Evolutionary conservation across 2,113 vertebrate species (phyloP), one percentile per base, ranked within the genome.

Genomic region (Cheirogaleus medius): DNA sequence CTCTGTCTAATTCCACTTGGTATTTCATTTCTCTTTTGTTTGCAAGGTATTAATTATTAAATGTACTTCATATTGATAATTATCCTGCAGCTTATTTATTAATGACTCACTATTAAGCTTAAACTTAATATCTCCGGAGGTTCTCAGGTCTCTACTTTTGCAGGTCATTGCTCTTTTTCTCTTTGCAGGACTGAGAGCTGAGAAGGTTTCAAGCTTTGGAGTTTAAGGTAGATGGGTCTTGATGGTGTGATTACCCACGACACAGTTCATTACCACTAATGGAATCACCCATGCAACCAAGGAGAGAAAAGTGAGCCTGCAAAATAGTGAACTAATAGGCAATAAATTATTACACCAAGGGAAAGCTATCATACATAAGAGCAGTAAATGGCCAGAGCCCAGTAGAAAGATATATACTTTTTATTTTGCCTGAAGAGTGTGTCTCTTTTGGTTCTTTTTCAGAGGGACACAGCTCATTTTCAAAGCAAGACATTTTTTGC

Each of bases 1-100:
- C 95, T 97, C 89, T 91, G 91, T 94, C 81, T 91, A 85, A 96
- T 95, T 96, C 83, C 47, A 77, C 89, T 87, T 3, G 17, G 92
- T 93, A 90, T 97, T 97, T 97, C 95, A 97, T 98, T 97, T 97
- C 93, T 93, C 80, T 92, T 97, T 94, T 97, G 96, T 98, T 98
- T 96, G 97, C 96, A 87, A 95, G 80, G 58, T 87, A 97, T 98
- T 97, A 97, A 98, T 98, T 97, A 98, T 98, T 98, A 94, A 98
- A 63, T 95, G 87, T 74, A 89, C 56, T 68, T 97, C 96, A 95
- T 93, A 97, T 97, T 96, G 97, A 96, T 97, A 97, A 98, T 98
- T 98, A 94, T 91, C 85, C 69, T 73, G 83, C 95, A 97, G 77
- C 95, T 98, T 98, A 98, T 94, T 98, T 98, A 98, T 98, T 98